Conservation (phyloP, 2,797 vertebrate genomes). For the Stomatorhinus walkeri region DNA sequence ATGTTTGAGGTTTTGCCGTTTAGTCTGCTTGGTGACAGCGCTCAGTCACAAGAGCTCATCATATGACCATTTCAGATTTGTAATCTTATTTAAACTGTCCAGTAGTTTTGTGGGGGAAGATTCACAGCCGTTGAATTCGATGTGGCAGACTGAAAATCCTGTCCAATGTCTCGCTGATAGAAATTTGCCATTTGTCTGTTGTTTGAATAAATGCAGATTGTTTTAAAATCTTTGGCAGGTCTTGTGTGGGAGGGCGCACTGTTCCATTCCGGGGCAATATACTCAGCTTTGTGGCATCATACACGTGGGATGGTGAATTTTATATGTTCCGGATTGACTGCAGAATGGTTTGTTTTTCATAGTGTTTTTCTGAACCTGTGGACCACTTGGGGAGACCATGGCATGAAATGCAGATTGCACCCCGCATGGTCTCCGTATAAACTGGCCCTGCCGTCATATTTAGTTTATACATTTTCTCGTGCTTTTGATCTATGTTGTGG, state of each 20-base stretch:
- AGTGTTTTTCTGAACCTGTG: background rate
- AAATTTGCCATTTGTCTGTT: background rate
- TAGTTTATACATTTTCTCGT: background rate
- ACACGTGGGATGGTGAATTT: background rate
- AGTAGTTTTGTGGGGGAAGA: background rate
- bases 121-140: background rate
- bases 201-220: background rate
- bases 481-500: background rate
- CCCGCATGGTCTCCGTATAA: background rate
- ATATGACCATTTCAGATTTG: background rate
- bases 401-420: background rate
- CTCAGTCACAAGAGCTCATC: background rate
- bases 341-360: background rate
- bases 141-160: background rate
- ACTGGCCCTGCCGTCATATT: background rate
- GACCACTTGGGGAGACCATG: background rate
- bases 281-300: background rate
- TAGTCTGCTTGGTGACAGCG: background rate
- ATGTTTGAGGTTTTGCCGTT: background rate
- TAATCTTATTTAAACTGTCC: background rate
- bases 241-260: background rate
- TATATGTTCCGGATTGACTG: background rate
- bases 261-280: background rate
- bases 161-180: background rate
- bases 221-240: too few species aligned